phyloP scores from a whole-genome alignment of 2,888 invertebrate genomes.

The Apamea sordens region DNA sequence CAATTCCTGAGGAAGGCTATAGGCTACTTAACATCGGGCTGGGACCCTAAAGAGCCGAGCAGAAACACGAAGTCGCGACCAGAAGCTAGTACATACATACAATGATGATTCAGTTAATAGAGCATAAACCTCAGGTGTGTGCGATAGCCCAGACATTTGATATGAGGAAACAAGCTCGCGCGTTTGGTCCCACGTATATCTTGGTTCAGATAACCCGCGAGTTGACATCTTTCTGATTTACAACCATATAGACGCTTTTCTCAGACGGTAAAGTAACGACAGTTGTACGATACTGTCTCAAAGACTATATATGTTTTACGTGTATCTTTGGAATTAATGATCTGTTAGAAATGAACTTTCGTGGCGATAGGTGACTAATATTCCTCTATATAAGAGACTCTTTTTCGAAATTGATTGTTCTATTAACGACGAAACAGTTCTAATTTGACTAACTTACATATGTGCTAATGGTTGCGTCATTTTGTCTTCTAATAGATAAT shows the following conservation, averaged over 20 bases:
- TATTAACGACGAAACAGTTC: not conserved
- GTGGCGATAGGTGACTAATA: not conserved
- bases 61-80: not conserved
- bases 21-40: not conserved
- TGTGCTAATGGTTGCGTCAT: not conserved
- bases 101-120: slow-evolving; percentile 47
- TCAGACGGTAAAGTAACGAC: slow-evolving; percentile 61
- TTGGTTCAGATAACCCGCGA: slow-evolving; percentile 70
- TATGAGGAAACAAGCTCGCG: slow-evolving; percentile 61
- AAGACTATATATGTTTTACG: slow-evolving; percentile 22
- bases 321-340: slow-evolving; percentile 25
- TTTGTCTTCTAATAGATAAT: not conserved
- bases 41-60: not conserved
- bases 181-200: slow-evolving; percentile 72
- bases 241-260: slow-evolving; percentile 55
- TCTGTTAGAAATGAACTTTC: not conserved
- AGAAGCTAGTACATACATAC: not conserved
- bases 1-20: not conserved
- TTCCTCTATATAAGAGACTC: not conserved
- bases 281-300: slow-evolving; percentile 55
- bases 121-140: slow-evolving; percentile 44
- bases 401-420: not conserved
- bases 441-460: not conserved
- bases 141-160: slow-evolving; percentile 57
- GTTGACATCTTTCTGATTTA: slow-evolving; percentile 69